Base-by-base conservation (phyloP, 1,140 invertebrate species). In the Drosophila guanche region DNA sequence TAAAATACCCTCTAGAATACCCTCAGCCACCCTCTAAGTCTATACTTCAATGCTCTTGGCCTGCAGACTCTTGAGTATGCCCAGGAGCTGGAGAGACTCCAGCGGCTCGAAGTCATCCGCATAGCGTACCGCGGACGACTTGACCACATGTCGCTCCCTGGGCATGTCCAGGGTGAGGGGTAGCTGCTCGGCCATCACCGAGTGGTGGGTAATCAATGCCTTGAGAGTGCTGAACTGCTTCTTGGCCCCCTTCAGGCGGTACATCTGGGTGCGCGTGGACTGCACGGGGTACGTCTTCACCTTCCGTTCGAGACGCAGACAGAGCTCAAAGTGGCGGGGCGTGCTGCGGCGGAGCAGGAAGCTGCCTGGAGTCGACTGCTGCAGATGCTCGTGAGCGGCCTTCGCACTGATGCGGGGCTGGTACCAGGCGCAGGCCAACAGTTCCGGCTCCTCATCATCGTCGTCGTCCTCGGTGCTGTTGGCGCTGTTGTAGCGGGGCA, bases 101-200 rank as follows among this genome's bases (percentile, higher is more conserved):
- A 90, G 56, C 0, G 89, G 89, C 59, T 90, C 89, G 16, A 90
- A 90, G 47, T 90, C 89, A 53, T 90, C 89, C n/a, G 80, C 80
- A 61, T 86, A 90, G 42, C 89, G 89, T 14, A 89, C 53, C 0
- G 79, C 74, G 5, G 78, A 42, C 1, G 59, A 60, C 27, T 86
- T 88, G 53, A 47, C 62, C 52, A 86, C 60, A 41, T 76, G 56
- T 20, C 75, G 57, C 29, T 96, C 95, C 43, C 96, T 93, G 67
- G 94, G 95, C 57, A 97, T 92, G 4, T 95, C 95, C 59, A 99
- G 93, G 4, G 97, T 96, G 92, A 97, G 97, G 3, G 98, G 98
- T 83, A 99, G 93, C 80, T 98, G 93, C 93, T 98, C 97, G 29
- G 96, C 96, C 97, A 98, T 98, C 57, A 98, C 97, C 66, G 96